A percentile compares a stretch with the other conserved stretches of the same genome.
phyloP scores from a whole-genome alignment of 2,113 vertebrate genomes.

The Gasterosteus nipponicus region DNA sequence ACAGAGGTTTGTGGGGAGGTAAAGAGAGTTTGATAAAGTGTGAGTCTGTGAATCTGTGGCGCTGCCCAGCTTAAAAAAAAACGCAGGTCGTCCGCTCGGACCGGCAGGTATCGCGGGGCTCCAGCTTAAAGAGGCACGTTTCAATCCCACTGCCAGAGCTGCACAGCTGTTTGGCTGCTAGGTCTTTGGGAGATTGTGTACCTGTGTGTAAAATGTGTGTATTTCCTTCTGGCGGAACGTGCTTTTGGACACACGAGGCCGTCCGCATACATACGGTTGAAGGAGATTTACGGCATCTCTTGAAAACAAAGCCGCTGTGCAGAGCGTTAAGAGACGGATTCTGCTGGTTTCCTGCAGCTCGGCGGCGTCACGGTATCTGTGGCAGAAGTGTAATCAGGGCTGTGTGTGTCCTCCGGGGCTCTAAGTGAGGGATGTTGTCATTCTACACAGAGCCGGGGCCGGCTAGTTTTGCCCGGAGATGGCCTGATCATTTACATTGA shows the following conservation, averaged over 20 bases:
- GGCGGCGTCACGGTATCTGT: slow-evolving; percentile 41
- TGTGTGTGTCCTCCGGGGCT: slow-evolving; percentile 55
- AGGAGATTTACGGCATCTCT: slow-evolving; percentile 57
- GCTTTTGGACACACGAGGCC: too few species aligned
- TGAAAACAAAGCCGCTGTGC: slow-evolving; percentile 42
- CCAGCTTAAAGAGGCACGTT: slow-evolving; percentile 62
- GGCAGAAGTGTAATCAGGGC: slow-evolving; percentile 59
- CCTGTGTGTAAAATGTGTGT: not conserved
- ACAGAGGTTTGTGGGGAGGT: not conserved
- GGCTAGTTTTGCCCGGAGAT: slow-evolving; percentile 61
- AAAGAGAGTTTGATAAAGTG: too few species aligned
- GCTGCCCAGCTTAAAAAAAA: slow-evolving; percentile 52
- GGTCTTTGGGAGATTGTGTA: slow-evolving; percentile 37
- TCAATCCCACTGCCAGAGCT: slow-evolving; percentile 55
- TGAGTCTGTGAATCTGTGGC: slow-evolving; percentile 13
- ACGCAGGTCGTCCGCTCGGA: slow-evolving; percentile 38
- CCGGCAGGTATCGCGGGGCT: slow-evolving; percentile 51
- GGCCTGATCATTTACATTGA: slow-evolving; percentile 71
- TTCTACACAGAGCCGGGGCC: slow-evolving; percentile 33
- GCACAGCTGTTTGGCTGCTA: slow-evolving; percentile 61
- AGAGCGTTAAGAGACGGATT: slow-evolving; percentile 29
- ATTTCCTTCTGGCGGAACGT: too few species aligned
- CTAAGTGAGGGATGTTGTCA: slow-evolving; percentile 62
- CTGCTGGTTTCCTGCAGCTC: slow-evolving; percentile 51
- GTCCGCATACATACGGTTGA: slow-evolving; percentile 15